These are phyloP conservation scores for Perca fluviatilis DNA, from an alignment of 2,113 vertebrate species.

Conservation along the genomic window DNA sequence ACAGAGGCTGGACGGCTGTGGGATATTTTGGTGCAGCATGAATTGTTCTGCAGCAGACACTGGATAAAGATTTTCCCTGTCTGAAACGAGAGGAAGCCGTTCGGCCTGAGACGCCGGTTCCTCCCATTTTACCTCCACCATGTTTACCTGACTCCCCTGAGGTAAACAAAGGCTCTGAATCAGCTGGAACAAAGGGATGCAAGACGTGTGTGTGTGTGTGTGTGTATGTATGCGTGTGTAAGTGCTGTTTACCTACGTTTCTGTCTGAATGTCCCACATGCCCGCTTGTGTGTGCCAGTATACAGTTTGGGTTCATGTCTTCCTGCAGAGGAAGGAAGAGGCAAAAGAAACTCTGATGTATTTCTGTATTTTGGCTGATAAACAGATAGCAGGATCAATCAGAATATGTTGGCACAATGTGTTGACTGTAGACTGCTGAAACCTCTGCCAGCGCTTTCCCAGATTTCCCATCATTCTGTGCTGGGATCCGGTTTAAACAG, in stretches of 20 bases:
- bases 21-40: background rate
- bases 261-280: background rate
- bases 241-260: conserved; percentile 25
- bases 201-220: conserved; percentile 2
- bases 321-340: conserved; percentile 75
- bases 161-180: conserved; percentile 66
- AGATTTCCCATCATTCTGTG: background rate
- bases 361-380: conserved; percentile 17
- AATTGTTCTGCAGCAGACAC: conserved; percentile 36
- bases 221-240: conserved; percentile 6
- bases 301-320: conserved; percentile 59
- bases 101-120: conserved; percentile 47
- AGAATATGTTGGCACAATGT: conserved; percentile 23
- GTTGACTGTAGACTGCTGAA: background rate
- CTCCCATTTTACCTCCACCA: conserved; percentile 59
- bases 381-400: background rate
- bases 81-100: conserved; percentile 64
- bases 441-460: background rate
- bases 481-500: background rate
- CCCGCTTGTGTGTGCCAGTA: background rate
- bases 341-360: no score
- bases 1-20: background rate
- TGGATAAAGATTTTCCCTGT: conserved; percentile 19
- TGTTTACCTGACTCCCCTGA: conserved; percentile 70
- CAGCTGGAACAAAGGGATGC: conserved; percentile 69